A percentile compares a stretch with the other conserved stretches of the same genome.
Conservation (phyloP, 2,888 invertebrate genomes). For the Lycia hirtaria region DNA sequence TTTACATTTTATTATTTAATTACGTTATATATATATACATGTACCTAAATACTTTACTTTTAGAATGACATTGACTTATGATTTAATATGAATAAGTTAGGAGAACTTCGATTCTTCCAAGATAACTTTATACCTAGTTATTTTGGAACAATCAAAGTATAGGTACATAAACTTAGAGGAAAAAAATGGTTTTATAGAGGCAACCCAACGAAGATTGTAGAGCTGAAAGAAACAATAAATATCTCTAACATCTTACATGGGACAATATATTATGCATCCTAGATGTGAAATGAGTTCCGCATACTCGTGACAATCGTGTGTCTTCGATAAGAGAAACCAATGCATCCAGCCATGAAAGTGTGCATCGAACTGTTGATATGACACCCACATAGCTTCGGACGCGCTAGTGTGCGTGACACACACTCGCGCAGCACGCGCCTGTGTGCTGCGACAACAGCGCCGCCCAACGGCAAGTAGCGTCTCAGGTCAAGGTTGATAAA, state of each 20-base stretch:
- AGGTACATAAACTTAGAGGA: too few relatives aligned
- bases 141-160: background rate
- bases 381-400: constrained; percentile 56
- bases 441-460: constrained; percentile 62
- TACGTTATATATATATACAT: background rate
- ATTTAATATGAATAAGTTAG: too few relatives aligned
- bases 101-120: too few relatives aligned
- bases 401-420: constrained; percentile 63
- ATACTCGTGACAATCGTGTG: constrained; percentile 63
- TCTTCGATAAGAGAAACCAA: constrained; percentile 61
- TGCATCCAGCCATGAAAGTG: constrained; percentile 56
- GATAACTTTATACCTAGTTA: background rate
- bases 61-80: background rate
- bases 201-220: background rate
- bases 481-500: constrained; percentile 80
- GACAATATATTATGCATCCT: constrained; percentile 33
- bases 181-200: constrained; percentile 1
- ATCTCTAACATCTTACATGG: background rate
- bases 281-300: constrained; percentile 41
- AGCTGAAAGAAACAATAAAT: background rate
- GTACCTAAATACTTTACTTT: background rate
- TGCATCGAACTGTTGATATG: constrained; percentile 54
- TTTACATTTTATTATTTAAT: background rate
- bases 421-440: constrained; percentile 45
- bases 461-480: constrained; percentile 71